Evolutionary conservation across 2,888 invertebrate species (phyloP).

Genomic region (Drosophila conformis): DNA sequence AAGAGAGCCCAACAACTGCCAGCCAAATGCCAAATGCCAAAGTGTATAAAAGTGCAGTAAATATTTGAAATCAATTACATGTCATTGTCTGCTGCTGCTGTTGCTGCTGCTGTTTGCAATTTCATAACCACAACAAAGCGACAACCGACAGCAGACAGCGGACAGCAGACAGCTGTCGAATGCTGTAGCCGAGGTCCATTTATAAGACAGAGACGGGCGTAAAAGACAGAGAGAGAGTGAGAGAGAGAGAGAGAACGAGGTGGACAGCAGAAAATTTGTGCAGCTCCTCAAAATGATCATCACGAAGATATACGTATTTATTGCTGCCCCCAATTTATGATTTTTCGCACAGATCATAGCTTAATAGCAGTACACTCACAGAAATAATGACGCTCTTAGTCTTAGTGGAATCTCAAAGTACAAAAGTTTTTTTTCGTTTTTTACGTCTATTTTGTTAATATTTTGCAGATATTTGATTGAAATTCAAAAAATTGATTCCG

Average conservation of each 20-base stretch:
- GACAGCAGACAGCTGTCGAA: constrained; percentile 15
- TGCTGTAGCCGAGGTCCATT: constrained; percentile 22
- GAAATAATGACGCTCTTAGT: neutral
- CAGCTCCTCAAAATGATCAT: constrained; percentile 32
- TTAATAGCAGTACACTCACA: neutral
- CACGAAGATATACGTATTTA: constrained; percentile 9
- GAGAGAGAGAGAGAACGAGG: constrained; percentile 14
- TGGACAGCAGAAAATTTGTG: constrained; percentile 29
- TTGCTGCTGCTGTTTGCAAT: constrained; percentile 48
- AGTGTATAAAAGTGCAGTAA: constrained; percentile 53
- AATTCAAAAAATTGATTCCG: neutral
- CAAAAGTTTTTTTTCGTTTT: neutral
- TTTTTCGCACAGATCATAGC: neutral
- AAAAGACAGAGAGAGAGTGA: neutral
- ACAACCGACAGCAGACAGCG: constrained; percentile 23
- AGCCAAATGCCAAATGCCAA: constrained; percentile 46
- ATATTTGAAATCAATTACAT: constrained; percentile 78
- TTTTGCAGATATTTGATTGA: neutral
- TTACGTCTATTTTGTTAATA: too few species aligned
- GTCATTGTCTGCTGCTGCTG: constrained; percentile 41
- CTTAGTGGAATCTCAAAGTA: neutral
- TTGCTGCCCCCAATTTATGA: constrained; percentile 10
- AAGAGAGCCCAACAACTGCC: constrained; percentile 4
- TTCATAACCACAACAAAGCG: constrained; percentile 75
- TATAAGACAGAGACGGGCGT: constrained; percentile 24